Evolutionary conservation across 2,797 vertebrate species (phyloP).

Genomic region (Tokudaia tokunoshimensis): DNA sequence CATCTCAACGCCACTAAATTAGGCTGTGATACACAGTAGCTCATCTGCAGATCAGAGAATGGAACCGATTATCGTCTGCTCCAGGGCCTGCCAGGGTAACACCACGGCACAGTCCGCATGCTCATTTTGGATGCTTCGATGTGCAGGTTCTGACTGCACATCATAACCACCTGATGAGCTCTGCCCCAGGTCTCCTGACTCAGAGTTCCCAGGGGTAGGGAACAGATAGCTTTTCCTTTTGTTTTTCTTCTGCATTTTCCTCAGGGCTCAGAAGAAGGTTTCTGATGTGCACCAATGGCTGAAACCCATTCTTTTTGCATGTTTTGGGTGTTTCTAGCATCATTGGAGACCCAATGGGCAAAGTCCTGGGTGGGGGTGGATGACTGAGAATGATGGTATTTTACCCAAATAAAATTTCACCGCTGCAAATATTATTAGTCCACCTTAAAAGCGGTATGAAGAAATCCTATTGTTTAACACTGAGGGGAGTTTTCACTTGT

Average conservation of each 20-base stretch:
- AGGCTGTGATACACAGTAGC: slow-evolving; percentile 48
- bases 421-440: slow-evolving; percentile 56
- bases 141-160: neutral
- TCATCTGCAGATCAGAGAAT: slow-evolving; percentile 61
- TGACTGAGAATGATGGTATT: neutral
- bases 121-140: slow-evolving; percentile 34
- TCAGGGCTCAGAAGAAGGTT: neutral
- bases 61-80: slow-evolving; percentile 53
- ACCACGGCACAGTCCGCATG: neutral
- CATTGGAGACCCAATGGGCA: neutral
- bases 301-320: neutral
- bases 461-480: slow-evolving; percentile 54
- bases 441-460: slow-evolving; percentile 40
- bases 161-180: neutral
- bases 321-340: neutral
- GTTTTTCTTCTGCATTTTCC: no score
- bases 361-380: neutral
- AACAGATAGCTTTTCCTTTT: neutral
- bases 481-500: slow-evolving; percentile 63
- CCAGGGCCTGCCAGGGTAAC: neutral
- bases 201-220: slow-evolving; percentile 28
- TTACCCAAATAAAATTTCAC: slow-evolving; percentile 40
- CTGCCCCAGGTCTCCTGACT: neutral
- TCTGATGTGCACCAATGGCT: neutral
- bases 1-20: slow-evolving; percentile 76